Base-by-base conservation (phyloP, 1,140 invertebrate genomes). In the Brachionus koreanus region DNA sequence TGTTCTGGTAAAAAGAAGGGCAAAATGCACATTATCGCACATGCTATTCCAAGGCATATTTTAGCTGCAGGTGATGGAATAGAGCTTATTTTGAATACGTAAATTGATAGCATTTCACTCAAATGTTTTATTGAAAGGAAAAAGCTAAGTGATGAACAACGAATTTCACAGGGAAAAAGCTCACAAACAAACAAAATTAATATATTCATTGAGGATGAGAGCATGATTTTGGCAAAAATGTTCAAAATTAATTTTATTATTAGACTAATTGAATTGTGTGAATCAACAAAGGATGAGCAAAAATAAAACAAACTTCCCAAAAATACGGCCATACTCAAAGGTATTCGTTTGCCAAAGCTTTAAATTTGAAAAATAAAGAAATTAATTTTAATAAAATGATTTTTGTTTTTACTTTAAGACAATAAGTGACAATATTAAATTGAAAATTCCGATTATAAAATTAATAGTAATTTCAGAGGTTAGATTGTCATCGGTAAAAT, bases 121-220 rank as follows among this genome's bases (percentile, higher is more conserved):
- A 79, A 63, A n/a, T 79, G 76, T 37, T 79, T 79, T 23, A 79
- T 79, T 4, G 76, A 79, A 12, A 79, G 25, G 42, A 79, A 79
- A 61, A 79, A 79, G 35, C 76, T 79, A 52, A 79, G 35, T 16
- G 76, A 79, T 29, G 76, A 79, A 25, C 76, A 79, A 42, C 76
- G 76, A 61, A 79, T 79, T 79, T 79, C 76, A 49, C 76, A 79
- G 7, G 76, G 76, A 79, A 79, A 79, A 12, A 79, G 29, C 16
- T 79, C 76, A 43, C 76, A 79, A 19, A 79, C 61, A 43, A 42
- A 79, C 16, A 79, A 29, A 12, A 61, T 79, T 7, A 61, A 42
- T 23, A 79, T 19, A 65, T 79, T 79, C 10, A 19, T 57, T 35
- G 76, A 37, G 6, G 25, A 79, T 5, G 19, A 29, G 16, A 61